Evolutionary conservation across 2,888 invertebrate genomes (phyloP).

Genomic region (Listrodromus nycthemerus): DNA sequence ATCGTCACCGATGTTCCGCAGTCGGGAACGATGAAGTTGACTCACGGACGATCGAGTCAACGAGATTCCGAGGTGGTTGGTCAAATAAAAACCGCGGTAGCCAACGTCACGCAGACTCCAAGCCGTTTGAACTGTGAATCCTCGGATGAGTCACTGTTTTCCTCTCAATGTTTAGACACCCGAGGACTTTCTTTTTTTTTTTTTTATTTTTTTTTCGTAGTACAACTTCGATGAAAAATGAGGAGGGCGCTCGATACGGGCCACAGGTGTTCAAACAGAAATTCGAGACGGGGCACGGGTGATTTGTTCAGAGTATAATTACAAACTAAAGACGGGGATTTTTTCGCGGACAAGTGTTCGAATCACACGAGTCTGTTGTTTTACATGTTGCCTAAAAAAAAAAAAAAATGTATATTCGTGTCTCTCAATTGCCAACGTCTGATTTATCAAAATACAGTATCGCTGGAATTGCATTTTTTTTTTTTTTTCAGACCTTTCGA

Average conservation of each 20-base stretch:
- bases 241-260: background rate
- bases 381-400: background rate
- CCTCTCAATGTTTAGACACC: conserved; percentile 13
- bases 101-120: background rate
- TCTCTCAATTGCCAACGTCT: background rate
- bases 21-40: background rate
- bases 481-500: too few relatives aligned
- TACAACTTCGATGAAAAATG: background rate
- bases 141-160: conserved; percentile 27
- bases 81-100: background rate
- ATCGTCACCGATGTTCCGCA: background rate
- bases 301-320: conserved; percentile 54
- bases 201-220: background rate
- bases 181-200: background rate
- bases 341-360: conserved; percentile 47
- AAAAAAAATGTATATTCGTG: background rate
- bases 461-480: too few relatives aligned
- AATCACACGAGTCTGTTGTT: conserved; percentile 39
- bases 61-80: background rate
- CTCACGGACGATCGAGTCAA: background rate
- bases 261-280: conserved; percentile 50
- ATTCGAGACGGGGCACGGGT: conserved; percentile 30
- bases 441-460: background rate
- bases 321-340: conserved; percentile 12
- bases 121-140: background rate